A percentile compares a stretch with the other conserved stretches of the same genome.
Evolutionary conservation across 2,113 vertebrate genomes (phyloP).

Genomic region (Chaetodon trifascialis): DNA sequence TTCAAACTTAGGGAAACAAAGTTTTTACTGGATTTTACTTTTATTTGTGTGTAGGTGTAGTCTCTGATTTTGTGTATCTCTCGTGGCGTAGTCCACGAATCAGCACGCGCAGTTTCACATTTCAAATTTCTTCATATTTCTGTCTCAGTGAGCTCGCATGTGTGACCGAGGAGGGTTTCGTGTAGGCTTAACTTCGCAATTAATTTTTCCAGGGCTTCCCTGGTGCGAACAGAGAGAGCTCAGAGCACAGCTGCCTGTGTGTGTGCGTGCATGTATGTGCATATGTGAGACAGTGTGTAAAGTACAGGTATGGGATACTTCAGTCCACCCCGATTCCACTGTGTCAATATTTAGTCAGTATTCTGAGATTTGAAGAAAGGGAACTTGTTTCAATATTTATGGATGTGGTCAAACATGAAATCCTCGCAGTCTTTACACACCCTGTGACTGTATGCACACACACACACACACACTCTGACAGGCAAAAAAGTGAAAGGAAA

Average conservation of each 20-base stretch:
- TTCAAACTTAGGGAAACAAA: slow-evolving; percentile 26
- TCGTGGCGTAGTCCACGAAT: background rate
- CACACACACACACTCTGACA: slow-evolving; percentile 3
- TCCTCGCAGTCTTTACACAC: slow-evolving; percentile 75
- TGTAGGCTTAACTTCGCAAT: slow-evolving; percentile 62
- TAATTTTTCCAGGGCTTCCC: slow-evolving; percentile 74
- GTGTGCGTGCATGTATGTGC: slow-evolving; percentile 21
- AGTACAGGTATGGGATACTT: slow-evolving; percentile 75
- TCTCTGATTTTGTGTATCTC: background rate
- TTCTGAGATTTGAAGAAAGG: slow-evolving; percentile 82
- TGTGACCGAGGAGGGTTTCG: slow-evolving; percentile 51
- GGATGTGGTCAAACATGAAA: slow-evolving; percentile 81
- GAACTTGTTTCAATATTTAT: slow-evolving; percentile 86
- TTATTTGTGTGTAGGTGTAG: slow-evolving; percentile 9
- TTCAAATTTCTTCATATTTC: slow-evolving; percentile 56
- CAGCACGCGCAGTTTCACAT: slow-evolving; percentile 33
- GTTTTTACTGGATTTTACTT: slow-evolving; percentile 13
- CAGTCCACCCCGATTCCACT: slow-evolving; percentile 60
- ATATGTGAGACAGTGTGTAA: slow-evolving; percentile 13
- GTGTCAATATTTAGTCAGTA: slow-evolving; percentile 83
- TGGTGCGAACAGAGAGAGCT: slow-evolving; percentile 74
- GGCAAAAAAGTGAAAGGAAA: slow-evolving; percentile 40
- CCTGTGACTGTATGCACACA: slow-evolving; percentile 17
- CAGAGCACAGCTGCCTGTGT: slow-evolving; percentile 61
- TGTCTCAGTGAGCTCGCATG: slow-evolving; percentile 29